Evolutionary conservation across 2,888 invertebrate species (phyloP).

Genomic region (Philonicus albiceps): DNA sequence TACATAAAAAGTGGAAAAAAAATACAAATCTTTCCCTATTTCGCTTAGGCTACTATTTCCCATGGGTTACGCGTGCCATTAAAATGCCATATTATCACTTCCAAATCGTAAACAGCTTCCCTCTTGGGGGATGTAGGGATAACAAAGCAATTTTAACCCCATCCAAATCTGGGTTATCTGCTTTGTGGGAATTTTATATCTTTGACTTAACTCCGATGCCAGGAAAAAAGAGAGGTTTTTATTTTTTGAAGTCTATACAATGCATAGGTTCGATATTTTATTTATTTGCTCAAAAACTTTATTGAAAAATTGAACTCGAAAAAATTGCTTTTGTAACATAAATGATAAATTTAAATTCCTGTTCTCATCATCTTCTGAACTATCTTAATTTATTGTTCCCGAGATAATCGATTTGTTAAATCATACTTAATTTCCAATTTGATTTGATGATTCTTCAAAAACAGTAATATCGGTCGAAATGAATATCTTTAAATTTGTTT

Average conservation of each 20-base stretch:
- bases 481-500: too few relatives aligned
- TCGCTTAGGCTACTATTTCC: not conserved
- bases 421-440: too few relatives aligned
- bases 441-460: too few relatives aligned
- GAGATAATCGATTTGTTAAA: too few relatives aligned
- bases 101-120: not conserved
- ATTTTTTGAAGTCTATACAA: not conserved
- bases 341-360: too few relatives aligned
- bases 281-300: too few relatives aligned
- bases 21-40: not conserved
- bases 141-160: not conserved
- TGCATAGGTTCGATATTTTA: not conserved
- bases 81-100: not conserved
- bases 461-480: too few relatives aligned
- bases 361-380: too few relatives aligned
- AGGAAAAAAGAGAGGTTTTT: not conserved
- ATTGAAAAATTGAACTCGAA: too few relatives aligned
- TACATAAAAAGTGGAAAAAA: not conserved
- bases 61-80: not conserved
- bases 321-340: too few relatives aligned
- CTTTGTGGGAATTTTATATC: not conserved
- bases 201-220: not conserved
- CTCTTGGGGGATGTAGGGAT: not conserved
- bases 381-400: too few relatives aligned
- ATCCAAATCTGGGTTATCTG: not conserved